A percentile compares a stretch with the other conserved stretches of the same genome.
phyloP scores from a whole-genome alignment of 2,888 invertebrate genomes.

The Rhagonycha lutea region DNA sequence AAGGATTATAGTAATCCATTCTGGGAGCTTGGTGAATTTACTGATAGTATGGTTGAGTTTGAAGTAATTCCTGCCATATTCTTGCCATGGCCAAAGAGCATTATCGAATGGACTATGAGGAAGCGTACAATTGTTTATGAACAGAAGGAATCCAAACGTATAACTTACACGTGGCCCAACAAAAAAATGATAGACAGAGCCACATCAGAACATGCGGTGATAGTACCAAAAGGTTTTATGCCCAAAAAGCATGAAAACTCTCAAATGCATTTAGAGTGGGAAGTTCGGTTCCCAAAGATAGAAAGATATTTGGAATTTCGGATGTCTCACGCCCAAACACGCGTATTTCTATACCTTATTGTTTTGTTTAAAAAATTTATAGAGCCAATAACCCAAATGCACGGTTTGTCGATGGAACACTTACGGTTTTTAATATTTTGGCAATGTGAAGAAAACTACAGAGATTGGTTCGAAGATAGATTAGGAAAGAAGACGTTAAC shows the following conservation, averaged over 20 bases:
- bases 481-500: slow-evolving; percentile 69
- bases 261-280: slow-evolving; percentile 70
- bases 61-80: slow-evolving; percentile 74
- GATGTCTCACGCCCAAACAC: slow-evolving; percentile 71
- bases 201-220: slow-evolving; percentile 65
- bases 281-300: slow-evolving; percentile 75
- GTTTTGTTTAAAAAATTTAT: slow-evolving; percentile 74
- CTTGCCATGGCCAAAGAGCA: slow-evolving; percentile 73
- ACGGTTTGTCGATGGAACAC: slow-evolving; percentile 72
- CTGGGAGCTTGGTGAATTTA: slow-evolving; percentile 30
- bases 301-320: slow-evolving; percentile 76
- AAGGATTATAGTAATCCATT: slow-evolving; percentile 40
- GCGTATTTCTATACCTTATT: slow-evolving; percentile 70
- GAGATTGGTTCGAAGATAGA: slow-evolving; percentile 74
- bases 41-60: slow-evolving; percentile 57
- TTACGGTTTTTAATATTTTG: slow-evolving; percentile 75
- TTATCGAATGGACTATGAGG: slow-evolving; percentile 69
- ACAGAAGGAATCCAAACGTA: slow-evolving; percentile 58
- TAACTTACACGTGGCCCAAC: slow-evolving; percentile 70
- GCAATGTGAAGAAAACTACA: slow-evolving; percentile 72
- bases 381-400: slow-evolving; percentile 65
- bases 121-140: slow-evolving; percentile 62
- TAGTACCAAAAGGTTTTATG: slow-evolving; percentile 72
- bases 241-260: slow-evolving; percentile 63
- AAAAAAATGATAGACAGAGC: slow-evolving; percentile 67